Evolutionary conservation across 2,797 vertebrate species (phyloP).

Genomic region (Galagoides demidoff): DNA sequence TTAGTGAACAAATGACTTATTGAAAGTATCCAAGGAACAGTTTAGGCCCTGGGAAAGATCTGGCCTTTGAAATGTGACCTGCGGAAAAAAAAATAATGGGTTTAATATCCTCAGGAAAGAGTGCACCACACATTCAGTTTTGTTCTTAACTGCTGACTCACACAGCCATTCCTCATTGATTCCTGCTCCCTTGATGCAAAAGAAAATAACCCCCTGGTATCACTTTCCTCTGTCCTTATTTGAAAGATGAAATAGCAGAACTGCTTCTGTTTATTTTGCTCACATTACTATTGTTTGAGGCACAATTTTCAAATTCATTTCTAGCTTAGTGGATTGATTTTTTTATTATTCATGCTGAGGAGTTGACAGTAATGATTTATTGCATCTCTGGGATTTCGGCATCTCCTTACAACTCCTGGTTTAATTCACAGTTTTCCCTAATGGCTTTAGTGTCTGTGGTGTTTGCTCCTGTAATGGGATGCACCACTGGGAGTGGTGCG

Average conservation of each 20-base stretch:
- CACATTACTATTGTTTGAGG: constrained; percentile 74
- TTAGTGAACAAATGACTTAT: constrained; percentile 49
- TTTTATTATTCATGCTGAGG: constrained; percentile 73
- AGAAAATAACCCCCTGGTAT: constrained; percentile 11
- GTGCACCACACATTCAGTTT: background rate
- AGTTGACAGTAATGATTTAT: constrained; percentile 80
- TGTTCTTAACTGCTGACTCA: constrained; percentile 68
- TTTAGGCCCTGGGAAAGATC: constrained; percentile 45
- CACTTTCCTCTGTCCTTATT: constrained; percentile 61
- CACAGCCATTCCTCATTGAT: constrained; percentile 20
- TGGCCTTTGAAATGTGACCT: constrained; percentile 58
- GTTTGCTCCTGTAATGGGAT: constrained; percentile 57
- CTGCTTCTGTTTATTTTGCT: constrained; percentile 69
- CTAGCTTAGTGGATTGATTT: constrained; percentile 79
- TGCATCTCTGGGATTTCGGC: constrained; percentile 67
- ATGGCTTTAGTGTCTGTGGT: constrained; percentile 68
- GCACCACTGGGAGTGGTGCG: background rate
- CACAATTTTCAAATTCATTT: constrained; percentile 77
- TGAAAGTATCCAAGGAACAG: constrained; percentile 54
- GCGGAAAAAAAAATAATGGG: constrained; percentile 32
- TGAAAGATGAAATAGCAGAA: constrained; percentile 69
- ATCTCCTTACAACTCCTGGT: constrained; percentile 59
- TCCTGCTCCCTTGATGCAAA: constrained; percentile 30
- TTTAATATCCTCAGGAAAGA: constrained; percentile 61
- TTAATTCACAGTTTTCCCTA: constrained; percentile 74